phyloP scores from a whole-genome alignment of 2,888 invertebrate species.

The Gandaritis pyraliata region DNA sequence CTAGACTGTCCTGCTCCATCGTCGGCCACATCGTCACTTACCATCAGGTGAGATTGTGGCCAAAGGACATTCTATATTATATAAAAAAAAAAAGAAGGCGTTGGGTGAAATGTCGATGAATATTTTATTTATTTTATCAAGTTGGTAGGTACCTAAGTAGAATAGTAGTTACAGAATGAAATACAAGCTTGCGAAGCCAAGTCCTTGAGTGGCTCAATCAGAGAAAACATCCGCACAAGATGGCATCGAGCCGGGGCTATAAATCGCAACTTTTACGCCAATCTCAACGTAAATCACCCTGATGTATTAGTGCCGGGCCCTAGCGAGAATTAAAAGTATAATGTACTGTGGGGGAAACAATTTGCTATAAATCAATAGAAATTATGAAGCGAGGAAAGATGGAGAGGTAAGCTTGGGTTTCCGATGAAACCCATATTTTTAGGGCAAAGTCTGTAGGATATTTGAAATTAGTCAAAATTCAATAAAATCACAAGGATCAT shows the following conservation, averaged over 20 bases:
- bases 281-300: slow-evolving; percentile 61
- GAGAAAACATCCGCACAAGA: slow-evolving; percentile 41
- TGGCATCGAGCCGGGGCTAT: slow-evolving; percentile 45
- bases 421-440: too few species aligned
- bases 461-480: too few species aligned
- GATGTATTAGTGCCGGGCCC: slow-evolving; percentile 59
- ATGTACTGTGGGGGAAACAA: slow-evolving; percentile 42
- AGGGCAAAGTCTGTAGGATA: too few species aligned
- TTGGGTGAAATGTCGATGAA: too few species aligned
- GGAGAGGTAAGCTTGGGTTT: neutral
- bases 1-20: too few species aligned
- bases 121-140: too few species aligned
- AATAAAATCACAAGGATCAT: too few species aligned
- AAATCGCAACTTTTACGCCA: slow-evolving; percentile 60
- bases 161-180: neutral
- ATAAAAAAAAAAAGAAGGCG: too few species aligned
- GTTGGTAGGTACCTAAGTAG: too few species aligned
- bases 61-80: too few species aligned
- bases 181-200: neutral
- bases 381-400: slow-evolving; percentile 2
- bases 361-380: slow-evolving; percentile 15
- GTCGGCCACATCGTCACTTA: too few species aligned
- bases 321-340: slow-evolving; percentile 62
- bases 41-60: too few species aligned
- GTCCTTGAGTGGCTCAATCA: slow-evolving; percentile 33